phyloP scores from a whole-genome alignment of 2,888 invertebrate genomes.

The Cosmopolites sordidus region DNA sequence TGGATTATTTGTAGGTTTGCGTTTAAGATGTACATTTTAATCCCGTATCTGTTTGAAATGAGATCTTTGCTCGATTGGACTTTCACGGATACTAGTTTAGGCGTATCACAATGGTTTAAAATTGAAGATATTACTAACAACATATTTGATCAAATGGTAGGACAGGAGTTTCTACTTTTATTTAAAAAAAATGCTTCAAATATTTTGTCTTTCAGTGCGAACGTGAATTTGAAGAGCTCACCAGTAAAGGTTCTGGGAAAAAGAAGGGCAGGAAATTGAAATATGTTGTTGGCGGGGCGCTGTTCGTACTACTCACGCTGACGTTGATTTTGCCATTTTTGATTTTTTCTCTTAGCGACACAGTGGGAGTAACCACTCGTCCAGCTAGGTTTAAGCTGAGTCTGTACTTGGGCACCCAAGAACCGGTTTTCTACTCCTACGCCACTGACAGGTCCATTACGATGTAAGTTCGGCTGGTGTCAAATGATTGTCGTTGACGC shows the following conservation, averaged over 20 bases:
- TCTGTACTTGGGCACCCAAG: slow-evolving; percentile 17
- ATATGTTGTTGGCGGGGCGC: slow-evolving; percentile 14
- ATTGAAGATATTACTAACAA: slow-evolving; percentile 21
- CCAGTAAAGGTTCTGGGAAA: slow-evolving; percentile 3
- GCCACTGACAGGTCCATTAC: neutral
- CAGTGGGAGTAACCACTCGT: slow-evolving; percentile 18
- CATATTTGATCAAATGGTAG: slow-evolving; percentile 23
- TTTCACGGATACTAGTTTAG: slow-evolving; percentile 17
- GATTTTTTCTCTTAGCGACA: slow-evolving; percentile 18
- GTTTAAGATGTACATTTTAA: slow-evolving; percentile 12
- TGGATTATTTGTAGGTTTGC: slow-evolving; percentile 15
- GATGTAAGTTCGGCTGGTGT: neutral
- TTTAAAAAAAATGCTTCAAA: neutral
- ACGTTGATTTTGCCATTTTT: slow-evolving; percentile 22
- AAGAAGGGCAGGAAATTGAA: slow-evolving; percentile 9
- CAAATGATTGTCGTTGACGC: too few relatives aligned
- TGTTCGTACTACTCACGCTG: slow-evolving; percentile 12
- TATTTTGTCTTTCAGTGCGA: slow-evolving; percentile 17
- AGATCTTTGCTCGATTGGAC: slow-evolving; percentile 24
- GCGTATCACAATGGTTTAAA: slow-evolving; percentile 20
- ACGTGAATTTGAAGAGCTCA: slow-evolving; percentile 14
- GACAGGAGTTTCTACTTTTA: neutral
- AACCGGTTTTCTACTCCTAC: slow-evolving; percentile 17
- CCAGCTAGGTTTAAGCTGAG: slow-evolving; percentile 13
- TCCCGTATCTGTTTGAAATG: slow-evolving; percentile 24